Base-by-base conservation (phyloP, 1,140 invertebrate species). In the Tigriopus japonicus region DNA sequence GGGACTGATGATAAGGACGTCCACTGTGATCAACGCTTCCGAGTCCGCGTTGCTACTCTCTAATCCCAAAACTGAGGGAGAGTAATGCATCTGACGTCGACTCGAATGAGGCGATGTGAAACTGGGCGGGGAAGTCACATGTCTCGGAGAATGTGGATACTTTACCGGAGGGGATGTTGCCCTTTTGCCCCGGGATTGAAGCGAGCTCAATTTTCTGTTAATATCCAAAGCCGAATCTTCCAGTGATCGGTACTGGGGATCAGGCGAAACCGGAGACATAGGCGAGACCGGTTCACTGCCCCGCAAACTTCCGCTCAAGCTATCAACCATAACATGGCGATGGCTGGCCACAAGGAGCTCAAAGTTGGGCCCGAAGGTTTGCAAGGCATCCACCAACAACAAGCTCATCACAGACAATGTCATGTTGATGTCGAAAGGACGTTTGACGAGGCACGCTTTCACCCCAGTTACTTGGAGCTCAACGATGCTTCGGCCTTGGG, bases 311-410 rank as follows among this genome's bases (percentile, higher is more conserved):
- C 90, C 90, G 65, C 89, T 94, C 52, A 86, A 79, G 65, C 86
- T 93, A 72, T 96, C 90, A 83, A 96, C 87, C 84, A 85, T 85
- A 17, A 95, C 83, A 70, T 92, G 86, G 69, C 87, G 87, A 73
- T 95, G 91, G 71, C 89, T 94, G 10, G 91, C 91, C 12, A 94
- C 81, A 1, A 96, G 73, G 7, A 96, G 72, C 69, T 95, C 91
- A 76, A 93, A 97, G 74, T 97, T 91, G 1, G 83, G 81, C 0
- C 92, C 91, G 73, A 89, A 93, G 9, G 86, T 89, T 71, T 97
- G 92, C 64, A 95, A 74, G 49, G 90, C 91, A 76, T 97, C 92
- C 0, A 92, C 91, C 10, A 97, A 70, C 10, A 96, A 74, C 53
- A 97, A 75, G 64, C 87, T 87, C 71, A 94, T 89, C 12, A 97